Percentiles rank a stretch among this genome's conserved stretches.
phyloP scores from a whole-genome alignment of 2,888 invertebrate species.

The Drosophila infuscata region DNA sequence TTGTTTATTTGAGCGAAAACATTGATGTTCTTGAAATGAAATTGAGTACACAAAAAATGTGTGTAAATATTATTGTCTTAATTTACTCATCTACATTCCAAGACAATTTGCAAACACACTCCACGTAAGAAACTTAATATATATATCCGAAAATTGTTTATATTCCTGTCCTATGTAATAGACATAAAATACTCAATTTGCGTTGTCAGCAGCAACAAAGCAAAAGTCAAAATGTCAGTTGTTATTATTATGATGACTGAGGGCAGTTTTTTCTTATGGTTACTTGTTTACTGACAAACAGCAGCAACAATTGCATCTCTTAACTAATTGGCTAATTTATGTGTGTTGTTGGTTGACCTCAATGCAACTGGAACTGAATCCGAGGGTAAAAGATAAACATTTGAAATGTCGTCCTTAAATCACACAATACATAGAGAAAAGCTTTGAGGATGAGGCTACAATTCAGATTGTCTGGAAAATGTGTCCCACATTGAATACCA shows the following conservation, averaged over 20 bases:
- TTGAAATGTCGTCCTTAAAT: slow-evolving; percentile 14
- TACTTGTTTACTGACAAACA: slow-evolving; percentile 25
- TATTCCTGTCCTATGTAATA: neutral
- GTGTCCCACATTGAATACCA: slow-evolving; percentile 30
- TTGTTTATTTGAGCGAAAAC: slow-evolving; percentile 12
- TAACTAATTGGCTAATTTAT: slow-evolving; percentile 41
- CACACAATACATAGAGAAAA: neutral
- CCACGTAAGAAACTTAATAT: neutral
- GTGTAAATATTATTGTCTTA: slow-evolving; percentile 11
- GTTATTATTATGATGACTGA: slow-evolving; percentile 37
- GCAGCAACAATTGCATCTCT: slow-evolving; percentile 2
- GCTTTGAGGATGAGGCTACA: neutral
- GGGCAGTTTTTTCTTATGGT: slow-evolving; percentile 43
- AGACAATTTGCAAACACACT: neutral
- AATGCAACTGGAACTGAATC: slow-evolving; percentile 7
- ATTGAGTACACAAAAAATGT: slow-evolving; percentile 7
- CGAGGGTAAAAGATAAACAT: slow-evolving; percentile 2
- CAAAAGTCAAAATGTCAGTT: slow-evolving; percentile 8
- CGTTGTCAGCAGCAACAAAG: slow-evolving; percentile 13
- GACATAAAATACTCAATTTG: slow-evolving; percentile 21
- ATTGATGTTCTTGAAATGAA: neutral
- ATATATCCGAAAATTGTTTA: slow-evolving; percentile 21
- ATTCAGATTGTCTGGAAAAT: neutral
- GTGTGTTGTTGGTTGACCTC: slow-evolving; percentile 19
- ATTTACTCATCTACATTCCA: slow-evolving; percentile 16